phyloP scores from a whole-genome alignment of 2,888 invertebrate species.

The Metellina segmentata region DNA sequence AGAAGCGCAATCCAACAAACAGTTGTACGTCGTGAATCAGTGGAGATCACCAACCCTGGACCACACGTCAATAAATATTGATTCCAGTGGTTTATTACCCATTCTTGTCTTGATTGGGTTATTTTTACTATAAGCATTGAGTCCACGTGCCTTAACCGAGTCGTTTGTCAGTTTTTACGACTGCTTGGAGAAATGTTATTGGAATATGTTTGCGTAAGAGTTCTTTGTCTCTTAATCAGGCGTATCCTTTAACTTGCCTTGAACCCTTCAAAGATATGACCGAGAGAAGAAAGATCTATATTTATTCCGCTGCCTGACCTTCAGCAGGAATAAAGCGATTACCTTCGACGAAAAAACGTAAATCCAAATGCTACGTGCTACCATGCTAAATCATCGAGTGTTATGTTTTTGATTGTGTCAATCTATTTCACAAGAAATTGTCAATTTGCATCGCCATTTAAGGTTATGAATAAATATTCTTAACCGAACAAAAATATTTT shows the following conservation, averaged over 20 bases:
- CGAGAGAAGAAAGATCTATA: too few species aligned
- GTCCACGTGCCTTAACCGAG: not conserved
- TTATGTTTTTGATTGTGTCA: too few species aligned
- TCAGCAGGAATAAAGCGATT: too few species aligned
- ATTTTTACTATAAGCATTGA: not conserved
- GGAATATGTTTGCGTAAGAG: not conserved
- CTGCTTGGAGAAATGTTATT: not conserved
- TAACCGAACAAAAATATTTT: too few species aligned
- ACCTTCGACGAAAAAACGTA: too few species aligned
- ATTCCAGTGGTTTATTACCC: not conserved
- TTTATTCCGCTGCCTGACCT: too few species aligned
- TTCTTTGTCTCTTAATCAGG: not conserved
- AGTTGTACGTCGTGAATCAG: not conserved
- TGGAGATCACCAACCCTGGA: constrained; percentile 3
- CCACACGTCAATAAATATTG: constrained; percentile 20
- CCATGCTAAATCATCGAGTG: too few species aligned
- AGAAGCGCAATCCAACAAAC: too few species aligned
- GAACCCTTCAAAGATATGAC: not conserved
- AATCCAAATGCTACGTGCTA: too few species aligned
- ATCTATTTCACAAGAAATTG: too few species aligned
- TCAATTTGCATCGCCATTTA: too few species aligned
- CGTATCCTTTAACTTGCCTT: not conserved
- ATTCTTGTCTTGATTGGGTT: not conserved
- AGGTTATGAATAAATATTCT: too few species aligned
- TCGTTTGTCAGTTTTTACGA: constrained; percentile 3